Evolutionary conservation across 1,140 invertebrate species (phyloP).

Genomic region (Nasonia giraulti): DNA sequence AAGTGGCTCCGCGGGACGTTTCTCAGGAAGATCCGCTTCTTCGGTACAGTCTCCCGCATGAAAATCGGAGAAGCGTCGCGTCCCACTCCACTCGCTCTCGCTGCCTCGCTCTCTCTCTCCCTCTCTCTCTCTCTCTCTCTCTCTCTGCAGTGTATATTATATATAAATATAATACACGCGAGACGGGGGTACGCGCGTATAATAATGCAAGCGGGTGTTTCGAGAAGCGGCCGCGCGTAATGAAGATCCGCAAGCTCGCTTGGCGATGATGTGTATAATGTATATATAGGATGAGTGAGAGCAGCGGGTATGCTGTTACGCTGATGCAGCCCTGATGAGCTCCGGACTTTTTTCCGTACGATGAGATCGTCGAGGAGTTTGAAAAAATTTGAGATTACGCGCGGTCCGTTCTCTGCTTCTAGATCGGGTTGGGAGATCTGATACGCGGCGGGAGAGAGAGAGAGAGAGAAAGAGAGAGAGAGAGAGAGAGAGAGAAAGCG

Average conservation of each 20-base stretch:
- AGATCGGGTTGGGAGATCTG: too few species aligned
- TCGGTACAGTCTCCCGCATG: conserved; percentile 4
- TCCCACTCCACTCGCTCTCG: background rate
- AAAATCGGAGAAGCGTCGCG: background rate
- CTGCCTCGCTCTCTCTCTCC: too few species aligned
- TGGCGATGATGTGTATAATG: too few species aligned
- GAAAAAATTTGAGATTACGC: background rate
- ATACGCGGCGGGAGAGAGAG: background rate
- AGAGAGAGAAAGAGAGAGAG: conserved; percentile 4
- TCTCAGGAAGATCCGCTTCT: conserved; percentile 56
- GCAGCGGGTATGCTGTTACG: too few species aligned
- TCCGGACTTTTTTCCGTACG: background rate
- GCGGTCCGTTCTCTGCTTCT: too few species aligned
- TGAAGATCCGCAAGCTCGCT: too few species aligned
- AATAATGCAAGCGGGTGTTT: conserved; percentile 2
- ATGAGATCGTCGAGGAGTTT: background rate
- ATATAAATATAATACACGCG: background rate
- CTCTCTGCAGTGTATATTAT: background rate
- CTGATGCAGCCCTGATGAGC: too few species aligned
- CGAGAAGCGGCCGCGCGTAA: background rate
- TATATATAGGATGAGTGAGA: too few species aligned
- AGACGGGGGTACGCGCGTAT: background rate
- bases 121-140: too few species aligned
- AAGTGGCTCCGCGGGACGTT: conserved; percentile 16
- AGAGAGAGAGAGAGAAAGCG: conserved; percentile 1